Evolutionary conservation across 2,888 invertebrate species (phyloP).

Genomic region (Toxonevra muliebris): DNA sequence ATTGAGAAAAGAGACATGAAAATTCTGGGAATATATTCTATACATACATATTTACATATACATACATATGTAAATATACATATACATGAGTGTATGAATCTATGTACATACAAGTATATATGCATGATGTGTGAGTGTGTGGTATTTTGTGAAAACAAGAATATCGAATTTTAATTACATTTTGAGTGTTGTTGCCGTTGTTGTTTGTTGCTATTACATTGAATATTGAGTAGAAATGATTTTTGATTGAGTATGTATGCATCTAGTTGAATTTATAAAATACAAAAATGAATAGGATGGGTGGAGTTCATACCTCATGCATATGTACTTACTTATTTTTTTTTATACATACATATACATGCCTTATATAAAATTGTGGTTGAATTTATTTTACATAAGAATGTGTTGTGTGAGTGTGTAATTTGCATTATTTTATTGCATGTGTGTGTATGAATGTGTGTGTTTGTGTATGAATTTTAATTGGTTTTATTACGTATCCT

Average conservation of each 20-base stretch:
- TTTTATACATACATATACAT: too few species aligned
- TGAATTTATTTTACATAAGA: too few species aligned
- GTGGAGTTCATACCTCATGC: too few species aligned
- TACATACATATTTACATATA: slow-evolving; percentile 14
- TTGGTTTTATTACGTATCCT: too few species aligned
- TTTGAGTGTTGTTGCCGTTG: slow-evolving; percentile 29
- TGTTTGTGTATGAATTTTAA: too few species aligned
- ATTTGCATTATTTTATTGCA: too few species aligned
- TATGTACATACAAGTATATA: slow-evolving; percentile 5
- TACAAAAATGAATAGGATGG: too few species aligned
- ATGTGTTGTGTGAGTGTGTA: too few species aligned
- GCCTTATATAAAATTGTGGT: too few species aligned
- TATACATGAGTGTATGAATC: slow-evolving; percentile 10
- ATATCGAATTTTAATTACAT: slow-evolving; percentile 35
- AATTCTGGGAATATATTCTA: slow-evolving; percentile 20
- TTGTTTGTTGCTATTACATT: slow-evolving; percentile 11
- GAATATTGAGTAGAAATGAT: slow-evolving; percentile 34
- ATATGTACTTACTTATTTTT: too few species aligned
- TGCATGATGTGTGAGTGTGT: slow-evolving; percentile 21
- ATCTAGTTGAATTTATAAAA: background rate
- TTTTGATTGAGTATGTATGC: slow-evolving; percentile 28
- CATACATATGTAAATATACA: background rate
- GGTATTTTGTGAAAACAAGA: slow-evolving; percentile 31
- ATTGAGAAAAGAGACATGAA: slow-evolving; percentile 21
- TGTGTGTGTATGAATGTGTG: too few species aligned